These are phyloP conservation scores for Orbicella faveolata DNA, from an alignment of 64 coral and sea anemone genomes.

Conservation along the genomic window DNA sequence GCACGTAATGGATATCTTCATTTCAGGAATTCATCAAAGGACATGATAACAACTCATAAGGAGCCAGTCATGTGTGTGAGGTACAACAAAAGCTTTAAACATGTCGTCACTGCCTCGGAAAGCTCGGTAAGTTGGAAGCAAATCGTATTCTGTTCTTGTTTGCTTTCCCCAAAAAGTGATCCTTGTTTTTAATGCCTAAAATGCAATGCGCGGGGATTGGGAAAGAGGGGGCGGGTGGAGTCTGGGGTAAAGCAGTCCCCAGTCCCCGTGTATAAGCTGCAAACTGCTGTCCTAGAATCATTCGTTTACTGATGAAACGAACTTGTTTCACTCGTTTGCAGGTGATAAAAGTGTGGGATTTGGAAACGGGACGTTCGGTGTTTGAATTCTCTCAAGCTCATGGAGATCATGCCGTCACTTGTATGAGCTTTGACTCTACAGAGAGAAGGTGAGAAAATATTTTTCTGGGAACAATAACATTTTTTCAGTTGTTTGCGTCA, in stretches of 20 bases:
- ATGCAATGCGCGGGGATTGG: too few relatives aligned
- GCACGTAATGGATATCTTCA: background rate
- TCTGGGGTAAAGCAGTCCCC: background rate
- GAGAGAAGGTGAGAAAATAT: conserved; percentile 70
- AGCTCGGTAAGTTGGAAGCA: conserved; percentile 74
- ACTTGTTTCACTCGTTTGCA: conserved; percentile 11
- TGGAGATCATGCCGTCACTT: conserved; percentile 80
- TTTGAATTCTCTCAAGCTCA: conserved; percentile 98
- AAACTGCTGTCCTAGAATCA: too few relatives aligned
- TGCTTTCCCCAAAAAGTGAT: too few relatives aligned
- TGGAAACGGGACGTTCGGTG: conserved; percentile 84
- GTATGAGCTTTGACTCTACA: conserved; percentile 94
- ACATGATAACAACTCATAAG: conserved; percentile 94
- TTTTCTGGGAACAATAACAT: background rate
- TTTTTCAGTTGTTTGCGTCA: background rate
- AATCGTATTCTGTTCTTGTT: too few relatives aligned
- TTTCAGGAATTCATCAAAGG: conserved; percentile 59
- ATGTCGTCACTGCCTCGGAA: conserved; percentile 94
- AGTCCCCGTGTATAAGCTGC: background rate
- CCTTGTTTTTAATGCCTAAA: background rate
- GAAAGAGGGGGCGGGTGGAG: too few relatives aligned
- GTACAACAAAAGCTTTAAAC: conserved; percentile 94
- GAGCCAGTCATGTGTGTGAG: conserved; percentile 85
- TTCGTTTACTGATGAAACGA: too few relatives aligned
- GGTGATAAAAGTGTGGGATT: conserved; percentile 96